A percentile compares a stretch with the other conserved stretches of the same genome.
phyloP scores from a whole-genome alignment of 2,797 vertebrate species.

The Sebastes steindachneri region DNA sequence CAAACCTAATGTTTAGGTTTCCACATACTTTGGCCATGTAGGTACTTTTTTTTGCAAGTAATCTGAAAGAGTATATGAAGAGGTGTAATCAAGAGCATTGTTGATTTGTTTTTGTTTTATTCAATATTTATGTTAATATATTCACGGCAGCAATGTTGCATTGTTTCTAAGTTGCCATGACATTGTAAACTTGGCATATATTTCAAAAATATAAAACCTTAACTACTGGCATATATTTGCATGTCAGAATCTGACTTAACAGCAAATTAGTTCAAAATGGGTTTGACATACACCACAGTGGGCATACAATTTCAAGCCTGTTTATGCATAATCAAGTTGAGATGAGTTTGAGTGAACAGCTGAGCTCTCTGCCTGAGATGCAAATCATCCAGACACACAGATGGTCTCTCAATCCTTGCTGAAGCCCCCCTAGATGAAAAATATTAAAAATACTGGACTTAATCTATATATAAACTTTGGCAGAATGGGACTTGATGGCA shows the following conservation, averaged over 20 bases:
- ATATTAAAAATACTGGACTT: not conserved
- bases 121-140: not conserved
- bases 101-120: not conserved
- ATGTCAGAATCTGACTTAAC: conserved; percentile 10
- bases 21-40: not conserved
- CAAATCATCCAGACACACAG: conserved; percentile 19
- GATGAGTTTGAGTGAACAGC: conserved; percentile 46
- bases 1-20: not conserved
- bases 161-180: not conserved
- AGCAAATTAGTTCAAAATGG: conserved; percentile 27
- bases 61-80: not conserved
- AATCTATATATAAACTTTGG: not conserved
- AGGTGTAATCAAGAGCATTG: not conserved
- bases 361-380: conserved; percentile 34
- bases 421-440: not conserved
- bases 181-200: not conserved
- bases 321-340: conserved; percentile 41
- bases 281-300: conserved; percentile 8
- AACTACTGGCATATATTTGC: not conserved
- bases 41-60: not conserved
- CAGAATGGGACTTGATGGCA: not conserved
- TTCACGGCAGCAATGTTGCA: not conserved
- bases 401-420: conserved; percentile 8
- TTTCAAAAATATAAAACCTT: not conserved
- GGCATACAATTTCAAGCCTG: conserved; percentile 18